phyloP scores from a whole-genome alignment of 2,113 vertebrate genomes.

The Mustela lutreola region DNA sequence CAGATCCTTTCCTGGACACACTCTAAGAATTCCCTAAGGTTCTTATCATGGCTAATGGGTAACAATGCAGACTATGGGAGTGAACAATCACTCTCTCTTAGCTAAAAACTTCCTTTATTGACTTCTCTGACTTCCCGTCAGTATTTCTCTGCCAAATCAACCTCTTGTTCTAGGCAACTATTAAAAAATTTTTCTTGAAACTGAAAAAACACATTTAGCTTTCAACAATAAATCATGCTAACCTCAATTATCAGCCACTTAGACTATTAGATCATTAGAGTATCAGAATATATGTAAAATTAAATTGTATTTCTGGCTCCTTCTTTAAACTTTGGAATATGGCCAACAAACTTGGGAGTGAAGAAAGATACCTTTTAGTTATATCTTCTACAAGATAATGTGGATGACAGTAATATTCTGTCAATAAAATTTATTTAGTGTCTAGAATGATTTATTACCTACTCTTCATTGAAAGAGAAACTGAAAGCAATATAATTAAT shows the following conservation, averaged over 20 bases:
- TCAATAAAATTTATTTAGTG: conserved; percentile 21
- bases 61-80: conserved; percentile 88
- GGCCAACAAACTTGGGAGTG: conserved; percentile 20
- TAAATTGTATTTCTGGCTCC: conserved; percentile 51
- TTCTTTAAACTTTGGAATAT: conserved; percentile 59
- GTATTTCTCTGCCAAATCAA: conserved; percentile 85
- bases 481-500: not conserved
- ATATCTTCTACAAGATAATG: conserved; percentile 5
- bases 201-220: conserved; percentile 70
- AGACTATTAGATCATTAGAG: not conserved
- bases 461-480: conserved; percentile 64
- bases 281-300: conserved; percentile 42
- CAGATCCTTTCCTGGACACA: conserved; percentile 88
- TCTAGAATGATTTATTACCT: not conserved
- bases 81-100: conserved; percentile 89
- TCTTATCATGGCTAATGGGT: conserved; percentile 87
- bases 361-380: not conserved
- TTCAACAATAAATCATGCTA: conserved; percentile 33
- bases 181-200: conserved; percentile 83
- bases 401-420: not conserved
- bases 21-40: conserved; percentile 88
- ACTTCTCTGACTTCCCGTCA: conserved; percentile 88
- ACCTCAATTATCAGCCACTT: conserved; percentile 43
- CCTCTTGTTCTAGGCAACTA: conserved; percentile 82
- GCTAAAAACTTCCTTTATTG: conserved; percentile 91